Percentiles rank a stretch among this genome's conserved stretches.
phyloP scores from a whole-genome alignment of 2,888 invertebrate species.

The Petrolisthes cinctipes region DNA sequence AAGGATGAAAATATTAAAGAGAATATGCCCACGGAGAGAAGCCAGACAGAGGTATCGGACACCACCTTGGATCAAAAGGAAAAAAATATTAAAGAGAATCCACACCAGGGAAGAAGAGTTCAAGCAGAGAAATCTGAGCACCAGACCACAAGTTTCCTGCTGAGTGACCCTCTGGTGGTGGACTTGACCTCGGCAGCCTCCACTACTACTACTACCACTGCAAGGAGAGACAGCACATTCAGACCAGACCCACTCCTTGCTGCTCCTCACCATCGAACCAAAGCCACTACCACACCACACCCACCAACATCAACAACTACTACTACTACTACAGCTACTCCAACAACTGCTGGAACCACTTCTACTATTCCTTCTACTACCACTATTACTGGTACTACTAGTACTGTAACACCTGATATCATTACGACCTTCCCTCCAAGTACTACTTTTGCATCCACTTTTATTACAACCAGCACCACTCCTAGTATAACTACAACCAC shows the following conservation, averaged over 20 bases:
- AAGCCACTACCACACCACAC: not conserved
- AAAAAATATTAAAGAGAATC: not conserved
- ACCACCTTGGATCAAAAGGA: not conserved
- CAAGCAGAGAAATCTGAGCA: not conserved
- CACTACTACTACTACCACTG: not conserved
- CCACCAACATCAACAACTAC: not conserved
- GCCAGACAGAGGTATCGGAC: not conserved
- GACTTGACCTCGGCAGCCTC: slow-evolving; percentile 19
- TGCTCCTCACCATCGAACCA: not conserved
- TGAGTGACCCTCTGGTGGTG: slow-evolving; percentile 47
- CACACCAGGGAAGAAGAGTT: not conserved
- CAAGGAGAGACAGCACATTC: not conserved
- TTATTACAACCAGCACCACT: not conserved
- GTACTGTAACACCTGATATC: not conserved
- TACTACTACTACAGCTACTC: not conserved
- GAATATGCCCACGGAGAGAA: not conserved
- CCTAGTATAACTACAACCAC: not conserved
- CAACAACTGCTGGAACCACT: not conserved
- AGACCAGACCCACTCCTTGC: not conserved
- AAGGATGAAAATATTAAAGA: not conserved
- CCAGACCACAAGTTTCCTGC: slow-evolving; percentile 41
- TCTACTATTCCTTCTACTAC: not conserved
- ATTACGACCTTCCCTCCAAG: not conserved
- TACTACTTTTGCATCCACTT: not conserved
- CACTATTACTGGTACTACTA: not conserved